Percentiles rank a stretch among this genome's conserved stretches.
These are phyloP conservation scores for Falcaria lacertinaria DNA, from an alignment of 2,888 invertebrate genomes.

Conservation along the genomic window DNA sequence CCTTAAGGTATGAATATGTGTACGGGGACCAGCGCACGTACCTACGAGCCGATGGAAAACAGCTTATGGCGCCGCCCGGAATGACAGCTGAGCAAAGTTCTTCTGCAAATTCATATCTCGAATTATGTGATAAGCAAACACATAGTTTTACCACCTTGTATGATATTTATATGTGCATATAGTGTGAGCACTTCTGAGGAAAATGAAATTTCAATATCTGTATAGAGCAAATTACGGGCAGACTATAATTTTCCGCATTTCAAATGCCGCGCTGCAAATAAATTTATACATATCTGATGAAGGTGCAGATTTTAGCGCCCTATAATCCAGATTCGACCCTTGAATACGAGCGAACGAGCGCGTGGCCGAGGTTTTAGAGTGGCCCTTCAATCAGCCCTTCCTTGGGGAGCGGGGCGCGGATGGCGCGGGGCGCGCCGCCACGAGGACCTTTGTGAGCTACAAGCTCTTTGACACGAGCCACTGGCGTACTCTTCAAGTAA, in stretches of 20 bases:
- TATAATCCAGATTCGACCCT: conserved; percentile 77
- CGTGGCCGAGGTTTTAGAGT: conserved; percentile 76
- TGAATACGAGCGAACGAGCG: conserved; percentile 77
- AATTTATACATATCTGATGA: conserved; percentile 75
- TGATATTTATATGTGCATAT: conserved; percentile 4
- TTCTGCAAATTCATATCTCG: neutral
- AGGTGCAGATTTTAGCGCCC: conserved; percentile 76
- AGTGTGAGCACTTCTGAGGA: conserved; percentile 10
- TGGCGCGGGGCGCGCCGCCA: conserved; percentile 32
- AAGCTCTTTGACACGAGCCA: conserved; percentile 78
- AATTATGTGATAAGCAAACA: neutral
- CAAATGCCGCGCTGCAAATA: conserved; percentile 63
- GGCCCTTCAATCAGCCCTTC: conserved; percentile 78
- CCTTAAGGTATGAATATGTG: conserved; percentile 64
- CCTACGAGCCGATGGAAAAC: conserved; percentile 32
- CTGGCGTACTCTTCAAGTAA: conserved; percentile 79
- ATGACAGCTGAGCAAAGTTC: neutral
- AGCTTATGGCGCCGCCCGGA: conserved; percentile 14
- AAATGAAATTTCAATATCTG: conserved; percentile 39
- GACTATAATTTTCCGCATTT: conserved; percentile 62
- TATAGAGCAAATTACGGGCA: conserved; percentile 59
- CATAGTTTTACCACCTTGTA: too few relatives aligned
- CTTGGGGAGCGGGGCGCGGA: conserved; percentile 49
- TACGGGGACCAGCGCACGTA: conserved; percentile 11
- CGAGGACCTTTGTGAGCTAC: conserved; percentile 75